Evolutionary conservation across 2,113 vertebrate species (phyloP).

Genomic region (Pteruthius melanotis): DNA sequence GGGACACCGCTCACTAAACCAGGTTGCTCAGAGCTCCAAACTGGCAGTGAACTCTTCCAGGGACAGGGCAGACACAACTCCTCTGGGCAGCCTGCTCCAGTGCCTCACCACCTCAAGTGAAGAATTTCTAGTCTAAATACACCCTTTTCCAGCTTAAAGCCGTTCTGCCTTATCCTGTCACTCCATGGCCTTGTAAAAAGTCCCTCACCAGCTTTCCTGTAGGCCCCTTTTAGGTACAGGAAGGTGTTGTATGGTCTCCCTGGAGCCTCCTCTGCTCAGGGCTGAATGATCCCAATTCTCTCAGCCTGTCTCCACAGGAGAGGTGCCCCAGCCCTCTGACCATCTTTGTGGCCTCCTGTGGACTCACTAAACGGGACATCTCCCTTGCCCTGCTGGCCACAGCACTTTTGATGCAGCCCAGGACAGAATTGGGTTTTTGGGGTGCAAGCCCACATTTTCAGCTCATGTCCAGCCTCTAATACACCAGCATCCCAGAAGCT

Average conservation of each 20-base stretch:
- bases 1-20: no score
- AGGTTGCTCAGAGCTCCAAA: not conserved
- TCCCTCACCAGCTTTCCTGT: not conserved
- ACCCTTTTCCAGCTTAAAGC: not conserved
- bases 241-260: not conserved
- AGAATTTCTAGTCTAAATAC: not conserved
- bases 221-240: no score
- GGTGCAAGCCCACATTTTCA: not conserved
- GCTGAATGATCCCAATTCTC: not conserved
- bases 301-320: not conserved
- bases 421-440: not conserved
- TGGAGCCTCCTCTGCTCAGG: not conserved
- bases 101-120: not conserved
- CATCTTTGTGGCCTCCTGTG: not conserved
- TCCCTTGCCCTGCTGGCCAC: not conserved
- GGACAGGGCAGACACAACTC: not conserved
- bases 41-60: not conserved
- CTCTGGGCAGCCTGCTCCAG: not conserved
- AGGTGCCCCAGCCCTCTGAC: no score
- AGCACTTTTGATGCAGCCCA: not conserved
- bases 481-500: not conserved
- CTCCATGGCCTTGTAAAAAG: not conserved
- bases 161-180: fast-evolving
- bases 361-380: not conserved
- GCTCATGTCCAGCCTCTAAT: not conserved